A percentile compares a stretch with the other conserved stretches of the same genome.
phyloP scores from a whole-genome alignment of 2,797 vertebrate genomes.

The Knipowitschia caucasica region DNA sequence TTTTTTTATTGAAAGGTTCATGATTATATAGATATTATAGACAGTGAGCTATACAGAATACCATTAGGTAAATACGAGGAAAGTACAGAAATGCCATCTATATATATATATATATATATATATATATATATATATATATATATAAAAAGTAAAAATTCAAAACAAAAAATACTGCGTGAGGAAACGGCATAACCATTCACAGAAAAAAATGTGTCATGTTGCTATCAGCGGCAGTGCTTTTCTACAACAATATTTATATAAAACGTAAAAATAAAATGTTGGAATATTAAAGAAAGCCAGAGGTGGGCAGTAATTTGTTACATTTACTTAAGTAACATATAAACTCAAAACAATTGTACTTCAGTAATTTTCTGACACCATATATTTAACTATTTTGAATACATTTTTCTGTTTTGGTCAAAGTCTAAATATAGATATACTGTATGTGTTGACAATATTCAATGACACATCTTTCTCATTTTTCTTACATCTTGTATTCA shows the following conservation, averaged over 20 bases:
- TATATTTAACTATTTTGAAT: not conserved
- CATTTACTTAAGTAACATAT: slow-evolving; percentile 2
- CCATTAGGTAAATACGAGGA: slow-evolving; percentile 71
- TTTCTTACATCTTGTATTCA: too few relatives aligned
- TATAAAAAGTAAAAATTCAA: slow-evolving; percentile 69
- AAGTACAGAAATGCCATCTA: slow-evolving; percentile 78
- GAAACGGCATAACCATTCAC: slow-evolving; percentile 77
- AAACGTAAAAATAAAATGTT: slow-evolving; percentile 74
- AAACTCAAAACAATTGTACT: slow-evolving; percentile 1
- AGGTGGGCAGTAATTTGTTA: slow-evolving; percentile 2
- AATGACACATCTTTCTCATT: too few relatives aligned
- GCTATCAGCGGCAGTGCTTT: slow-evolving; percentile 75
- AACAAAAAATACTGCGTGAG: slow-evolving; percentile 64
- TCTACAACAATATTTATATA: slow-evolving; percentile 77
- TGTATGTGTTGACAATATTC: not conserved
- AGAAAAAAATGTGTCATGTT: slow-evolving; percentile 72
- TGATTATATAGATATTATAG: slow-evolving; percentile 73
- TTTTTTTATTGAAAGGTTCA: slow-evolving; percentile 57
- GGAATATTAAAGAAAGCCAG: slow-evolving; percentile 76
- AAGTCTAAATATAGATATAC: not conserved
- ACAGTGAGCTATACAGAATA: slow-evolving; percentile 79
- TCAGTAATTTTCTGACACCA: slow-evolving; percentile 5
- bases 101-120: too few relatives aligned
- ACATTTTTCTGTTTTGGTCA: not conserved
- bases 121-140: too few relatives aligned